Evolutionary conservation across 1,140 invertebrate genomes (phyloP).

Genomic region (Leptinotarsa lineolata): DNA sequence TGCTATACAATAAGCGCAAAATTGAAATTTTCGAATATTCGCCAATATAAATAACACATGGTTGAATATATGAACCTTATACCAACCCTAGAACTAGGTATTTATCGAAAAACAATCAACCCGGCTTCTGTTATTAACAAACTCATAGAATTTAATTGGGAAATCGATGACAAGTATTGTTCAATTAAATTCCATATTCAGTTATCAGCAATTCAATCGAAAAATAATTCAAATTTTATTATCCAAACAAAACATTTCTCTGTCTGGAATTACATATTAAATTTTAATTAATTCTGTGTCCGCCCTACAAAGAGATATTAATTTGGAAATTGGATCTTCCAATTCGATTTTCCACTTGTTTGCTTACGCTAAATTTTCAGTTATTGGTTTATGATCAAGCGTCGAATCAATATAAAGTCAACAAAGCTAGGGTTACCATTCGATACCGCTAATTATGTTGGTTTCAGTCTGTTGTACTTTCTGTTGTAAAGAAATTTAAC

Average conservation of each 20-base stretch:
- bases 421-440: no score
- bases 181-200: constrained; percentile 39
- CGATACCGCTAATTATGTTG: no score
- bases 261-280: constrained; percentile 40
- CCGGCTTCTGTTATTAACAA: not conserved
- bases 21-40: no score
- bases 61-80: no score
- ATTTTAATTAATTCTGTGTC: constrained; percentile 34
- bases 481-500: no score
- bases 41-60: no score
- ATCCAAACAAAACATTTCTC: constrained; percentile 35
- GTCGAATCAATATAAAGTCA: no score
- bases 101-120: no score
- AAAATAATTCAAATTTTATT: constrained; percentile 46
- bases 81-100: no score
- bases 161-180: constrained; percentile 27
- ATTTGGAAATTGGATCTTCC: not conserved
- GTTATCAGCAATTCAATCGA: constrained; percentile 37
- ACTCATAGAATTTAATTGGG: constrained; percentile 4
- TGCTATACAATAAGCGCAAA: no score
- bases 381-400: no score
- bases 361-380: constrained; percentile 3
- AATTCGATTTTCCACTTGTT: not conserved
- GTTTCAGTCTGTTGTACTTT: no score
- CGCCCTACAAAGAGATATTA: constrained; percentile 15